phyloP scores from a whole-genome alignment of 2,113 vertebrate genomes.

The Mormoops blainvillei region DNA sequence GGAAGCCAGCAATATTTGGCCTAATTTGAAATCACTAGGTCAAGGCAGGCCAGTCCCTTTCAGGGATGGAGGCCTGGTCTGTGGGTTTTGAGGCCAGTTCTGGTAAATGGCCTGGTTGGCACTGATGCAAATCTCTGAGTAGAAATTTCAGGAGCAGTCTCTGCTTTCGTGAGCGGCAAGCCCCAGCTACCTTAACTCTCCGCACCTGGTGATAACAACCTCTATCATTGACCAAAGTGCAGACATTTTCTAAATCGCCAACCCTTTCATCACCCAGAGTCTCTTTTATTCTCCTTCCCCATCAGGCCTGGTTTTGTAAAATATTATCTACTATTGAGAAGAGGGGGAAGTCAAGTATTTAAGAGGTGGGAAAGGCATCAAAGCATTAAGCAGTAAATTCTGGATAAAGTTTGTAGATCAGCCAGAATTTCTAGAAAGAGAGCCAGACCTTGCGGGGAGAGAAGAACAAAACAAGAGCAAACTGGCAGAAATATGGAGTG shows the following conservation, averaged over 20 bases:
- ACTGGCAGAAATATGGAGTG: not conserved
- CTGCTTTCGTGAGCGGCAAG: not conserved
- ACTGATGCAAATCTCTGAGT: not conserved
- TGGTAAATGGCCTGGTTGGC: not conserved
- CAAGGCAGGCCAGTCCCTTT: not conserved
- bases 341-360: not conserved
- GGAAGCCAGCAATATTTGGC: not conserved
- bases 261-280: not conserved
- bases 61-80: not conserved
- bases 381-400: slow-evolving; percentile 5
- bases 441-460: not conserved
- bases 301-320: not conserved
- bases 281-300: not conserved
- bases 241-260: not conserved
- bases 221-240: not conserved
- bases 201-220: not conserved
- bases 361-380: not conserved
- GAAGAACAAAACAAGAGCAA: slow-evolving; percentile 4
- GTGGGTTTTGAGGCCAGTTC: not conserved
- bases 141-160: not conserved
- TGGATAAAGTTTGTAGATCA: not conserved
- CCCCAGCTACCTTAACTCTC: not conserved
- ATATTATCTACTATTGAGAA: not conserved
- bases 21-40: slow-evolving; percentile 1
- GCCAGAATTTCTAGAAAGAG: slow-evolving; percentile 15